Percentiles rank a stretch among this genome's conserved stretches.
Conservation (phyloP, 2,113 vertebrate genomes). For the Charadrius vociferus region DNA sequence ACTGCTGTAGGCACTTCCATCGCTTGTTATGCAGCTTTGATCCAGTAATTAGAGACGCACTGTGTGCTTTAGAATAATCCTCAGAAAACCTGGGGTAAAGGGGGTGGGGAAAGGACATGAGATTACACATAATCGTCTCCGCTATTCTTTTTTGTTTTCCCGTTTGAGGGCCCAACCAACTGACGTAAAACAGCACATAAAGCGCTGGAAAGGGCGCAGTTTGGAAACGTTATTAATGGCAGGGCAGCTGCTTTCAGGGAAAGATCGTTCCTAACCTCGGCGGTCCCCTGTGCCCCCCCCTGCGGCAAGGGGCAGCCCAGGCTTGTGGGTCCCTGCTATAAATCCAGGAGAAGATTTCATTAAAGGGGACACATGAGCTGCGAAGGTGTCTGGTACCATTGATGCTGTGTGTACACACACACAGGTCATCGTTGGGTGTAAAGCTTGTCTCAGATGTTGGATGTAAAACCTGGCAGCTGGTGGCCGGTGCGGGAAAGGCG, state of each 20-base stretch:
- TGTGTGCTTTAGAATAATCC: background rate
- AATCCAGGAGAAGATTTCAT: background rate
- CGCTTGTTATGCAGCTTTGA: background rate
- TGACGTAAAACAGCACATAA: background rate
- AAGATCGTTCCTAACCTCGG: background rate
- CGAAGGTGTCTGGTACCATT: accelerated
- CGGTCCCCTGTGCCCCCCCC: too few species aligned
- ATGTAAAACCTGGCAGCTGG: background rate
- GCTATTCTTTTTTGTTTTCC: background rate
- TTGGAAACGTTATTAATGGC: background rate
- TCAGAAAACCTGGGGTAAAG: background rate
- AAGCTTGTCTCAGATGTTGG: accelerated
- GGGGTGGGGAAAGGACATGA: background rate
- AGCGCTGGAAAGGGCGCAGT: background rate
- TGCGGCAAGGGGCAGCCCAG: background rate
- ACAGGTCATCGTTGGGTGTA: accelerated
- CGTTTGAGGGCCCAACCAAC: background rate
- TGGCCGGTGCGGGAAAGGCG: background rate
- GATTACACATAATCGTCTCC: background rate
- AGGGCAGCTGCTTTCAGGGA: background rate
- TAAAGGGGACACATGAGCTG: background rate
- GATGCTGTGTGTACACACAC: accelerated
- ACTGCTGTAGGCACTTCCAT: background rate
- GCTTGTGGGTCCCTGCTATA: accelerated
- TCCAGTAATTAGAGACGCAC: background rate